These are phyloP conservation scores for Parnassius orleans DNA, from an alignment of 2,888 invertebrate species.

Conservation along the genomic window DNA sequence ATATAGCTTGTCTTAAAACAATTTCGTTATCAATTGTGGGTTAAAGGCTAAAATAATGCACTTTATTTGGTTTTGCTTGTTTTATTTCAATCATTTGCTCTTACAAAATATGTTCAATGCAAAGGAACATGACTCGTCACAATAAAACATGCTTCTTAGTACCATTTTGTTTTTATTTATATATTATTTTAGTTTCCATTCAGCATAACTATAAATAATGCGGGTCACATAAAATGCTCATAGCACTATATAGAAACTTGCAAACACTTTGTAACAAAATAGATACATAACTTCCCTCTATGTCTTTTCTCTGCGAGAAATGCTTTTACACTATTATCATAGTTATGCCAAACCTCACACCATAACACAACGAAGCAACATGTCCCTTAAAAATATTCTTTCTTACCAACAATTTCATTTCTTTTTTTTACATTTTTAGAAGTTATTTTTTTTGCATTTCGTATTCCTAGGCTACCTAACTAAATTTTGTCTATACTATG, in stretches of 20 bases:
- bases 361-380: slow-evolving; percentile 81
- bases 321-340: slow-evolving; percentile 73
- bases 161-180: slow-evolving; percentile 79
- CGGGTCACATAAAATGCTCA: slow-evolving; percentile 80
- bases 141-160: slow-evolving; percentile 81
- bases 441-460: slow-evolving; percentile 81
- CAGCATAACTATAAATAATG: slow-evolving; percentile 81
- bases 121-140: slow-evolving; percentile 81
- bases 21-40: neutral
- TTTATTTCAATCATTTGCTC: slow-evolving; percentile 82
- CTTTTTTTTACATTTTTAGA: slow-evolving; percentile 81
- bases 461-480: slow-evolving; percentile 81
- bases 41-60: slow-evolving; percentile 50
- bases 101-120: slow-evolving; percentile 82
- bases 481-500: slow-evolving; percentile 80
- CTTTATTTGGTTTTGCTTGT: slow-evolving; percentile 78
- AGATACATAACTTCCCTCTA: slow-evolving; percentile 76
- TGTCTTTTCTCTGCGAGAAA: slow-evolving; percentile 76
- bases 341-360: slow-evolving; percentile 79
- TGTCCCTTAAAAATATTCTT: slow-evolving; percentile 83
- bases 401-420: slow-evolving; percentile 83
- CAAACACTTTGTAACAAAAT: slow-evolving; percentile 82
- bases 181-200: slow-evolving; percentile 79
- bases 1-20: no score
- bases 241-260: slow-evolving; percentile 81